A percentile compares a stretch with the other conserved stretches of the same genome.
Evolutionary conservation across 1,140 invertebrate genomes (phyloP).

Genomic region (Apis florea): DNA sequence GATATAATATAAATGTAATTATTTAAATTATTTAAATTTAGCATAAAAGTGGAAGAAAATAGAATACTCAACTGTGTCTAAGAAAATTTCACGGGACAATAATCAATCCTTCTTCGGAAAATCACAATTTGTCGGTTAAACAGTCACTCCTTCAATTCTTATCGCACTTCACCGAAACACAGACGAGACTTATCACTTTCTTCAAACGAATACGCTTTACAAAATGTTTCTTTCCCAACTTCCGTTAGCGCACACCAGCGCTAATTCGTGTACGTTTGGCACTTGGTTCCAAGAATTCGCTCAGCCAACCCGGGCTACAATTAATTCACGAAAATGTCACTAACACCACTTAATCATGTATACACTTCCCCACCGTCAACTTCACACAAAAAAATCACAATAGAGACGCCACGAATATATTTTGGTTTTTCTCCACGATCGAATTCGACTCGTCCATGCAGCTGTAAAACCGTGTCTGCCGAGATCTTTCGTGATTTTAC

Average conservation of each 20-base stretch:
- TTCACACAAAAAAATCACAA: too few species aligned
- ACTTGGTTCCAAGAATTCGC: slow-evolving; percentile 37
- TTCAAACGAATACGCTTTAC: neutral
- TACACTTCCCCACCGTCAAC: neutral
- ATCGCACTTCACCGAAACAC: slow-evolving; percentile 5
- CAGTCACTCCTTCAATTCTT: neutral
- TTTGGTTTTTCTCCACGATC: neutral
- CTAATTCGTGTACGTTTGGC: slow-evolving; percentile 1
- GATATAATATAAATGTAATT: neutral
- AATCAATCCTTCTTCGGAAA: neutral
- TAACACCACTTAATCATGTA: neutral
- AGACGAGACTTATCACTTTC: slow-evolving; percentile 10
- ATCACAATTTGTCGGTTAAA: neutral
- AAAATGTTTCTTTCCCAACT: neutral
- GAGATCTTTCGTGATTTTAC: slow-evolving; percentile 51
- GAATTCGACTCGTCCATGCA: neutral
- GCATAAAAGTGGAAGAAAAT: neutral
- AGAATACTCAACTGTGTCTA: neutral
- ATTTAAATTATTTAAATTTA: too few species aligned
- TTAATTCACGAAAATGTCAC: slow-evolving; percentile 48
- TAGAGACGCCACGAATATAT: neutral
- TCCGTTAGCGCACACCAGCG: neutral
- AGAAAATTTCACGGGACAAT: neutral
- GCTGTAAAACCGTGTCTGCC: slow-evolving; percentile 12
- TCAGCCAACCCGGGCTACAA: slow-evolving; percentile 21